Evolutionary conservation across 37 sponge, comb jelly and placozoan genomes (phyloP), one percentile per base, ranked within the genome.

Genomic region (Geodia barretti): DNA sequence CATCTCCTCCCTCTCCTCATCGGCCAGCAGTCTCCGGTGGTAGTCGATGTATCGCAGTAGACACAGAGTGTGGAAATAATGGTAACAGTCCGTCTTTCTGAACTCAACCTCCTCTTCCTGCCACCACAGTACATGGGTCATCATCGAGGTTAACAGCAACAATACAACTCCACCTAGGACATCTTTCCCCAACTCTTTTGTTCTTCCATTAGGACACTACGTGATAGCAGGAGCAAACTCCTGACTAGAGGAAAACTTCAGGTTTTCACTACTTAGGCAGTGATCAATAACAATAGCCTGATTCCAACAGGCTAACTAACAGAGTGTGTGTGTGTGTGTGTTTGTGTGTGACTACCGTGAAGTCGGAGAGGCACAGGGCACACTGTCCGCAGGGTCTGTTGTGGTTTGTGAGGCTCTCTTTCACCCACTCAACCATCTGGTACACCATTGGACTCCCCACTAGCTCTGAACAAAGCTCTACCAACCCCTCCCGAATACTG

Each of bases 361-460:
- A 84, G 0, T 34, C 26, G 30, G n/a, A 38, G n/a, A 77, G 85
- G 40, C 92, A 92, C n/a, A 88, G 62, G 39, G 92, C 77, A 87
- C 92, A 92, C 31, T 81, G 60, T 1, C 80, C 89, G 70, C 88
- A 81, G 2, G 92, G 92, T 14, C 73, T 68, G 73, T 92, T 92
- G 71, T 87, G 37, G 33, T 87, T 78, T 63, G 92, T 92, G 7
- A 92, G 73, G n/a, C 84, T 64, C 11, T 91, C 91, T 42, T 73
- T 70, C 37, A 86, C 70, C 67, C 28, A 73, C 83, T 88, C 88
- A 24, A 88, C 77, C 60, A 88, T 63, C 5, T 81, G 64, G 38
- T 76, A 88, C 35, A 88, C 62, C 88, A 88, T 88, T 1, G 82
- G 83, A 62, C 23, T 75, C 0, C 88, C 88, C 20, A 60, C 11